Base-by-base conservation (phyloP, 1,140 invertebrate genomes). In the Lordiphosa clarofinis region DNA sequence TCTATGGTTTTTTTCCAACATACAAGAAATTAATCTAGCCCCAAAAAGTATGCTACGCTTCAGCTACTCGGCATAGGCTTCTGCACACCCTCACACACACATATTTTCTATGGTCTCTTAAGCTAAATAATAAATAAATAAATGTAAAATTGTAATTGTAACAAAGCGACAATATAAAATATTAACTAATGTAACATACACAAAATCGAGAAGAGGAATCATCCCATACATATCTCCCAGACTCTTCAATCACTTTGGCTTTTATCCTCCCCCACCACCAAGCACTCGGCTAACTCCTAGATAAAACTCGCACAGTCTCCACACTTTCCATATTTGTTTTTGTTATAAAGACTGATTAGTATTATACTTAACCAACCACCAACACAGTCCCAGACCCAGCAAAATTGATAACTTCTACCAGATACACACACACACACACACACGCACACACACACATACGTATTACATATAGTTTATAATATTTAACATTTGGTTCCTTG, bases 291-390 rank as follows among this genome's bases (percentile, higher is more conserved):
- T 52, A 38, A 52, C 33, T 49, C 49, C 28, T 62, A 56, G n/a
- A 47, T 53, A 19, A 31, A 46, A 31, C 15, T 44, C 53, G 44
- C 42, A 50, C 63, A 50, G 40, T 43, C 36, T 43, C 33, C 13
- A 42, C 21, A 47, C 46, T 43, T 24, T 47, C 43, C 49, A 40
- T 73, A 59, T 84, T 69, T 55, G 65, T 84, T 81, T 81, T 84
- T 56, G 76, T 81, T 81, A 69, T 76, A 39, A 81, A 81, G 76
- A 81, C 76, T 81, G 76, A 81, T 84, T 81, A 81, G 76, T 75
- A 72, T 72, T 81, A 64, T 81, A 59, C 64, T 38, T 64, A 50
- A 70, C 52, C 43, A 31, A 31, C 13, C 24, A 12, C 31, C 11
- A 55, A 50, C 37, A 47, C 21, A 47, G 47, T 36, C 35, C 28